Evolutionary conservation across 2,113 vertebrate genomes (phyloP), one percentile per base, ranked within the genome.

Genomic region (Tachysurus fulvidraco): DNA sequence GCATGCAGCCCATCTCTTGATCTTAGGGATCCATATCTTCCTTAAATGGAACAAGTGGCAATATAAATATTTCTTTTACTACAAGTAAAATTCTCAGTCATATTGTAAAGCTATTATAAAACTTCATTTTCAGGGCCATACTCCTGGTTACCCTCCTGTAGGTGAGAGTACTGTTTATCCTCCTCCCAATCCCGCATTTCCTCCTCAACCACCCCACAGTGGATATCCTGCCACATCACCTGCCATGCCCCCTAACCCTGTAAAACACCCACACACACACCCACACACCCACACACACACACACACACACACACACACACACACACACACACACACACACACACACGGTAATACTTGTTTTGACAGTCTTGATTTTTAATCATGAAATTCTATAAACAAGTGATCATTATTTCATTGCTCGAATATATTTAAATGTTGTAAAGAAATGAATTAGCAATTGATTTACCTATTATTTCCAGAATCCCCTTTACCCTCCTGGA

Each of bases 401-500:
- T 65, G 64, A 65, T n/a, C 30, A 16, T 36, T 41, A 36, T 41
- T 71, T 71, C 16, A 7, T 41, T 71, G 16, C 6, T 69, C 13
- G 36, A 3, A 46, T 46, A 5, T 46, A 41, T 74, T 23, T 46
- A 46, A 71, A 21, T 73, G 10, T 13, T 50, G 23, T 25, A 25
- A 74, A 46, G 9, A 46, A 25, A 73, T 74, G 21, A 50, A 54
- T 59, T 41, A 4, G 10, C 36, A 59, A 81, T 60, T 7, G 8
- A 41, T 62, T 81, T 62, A 44, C 62, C 0, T 46, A 46, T 30
- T 64, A 1, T 46, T 46, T 10, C 12, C 81, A 82, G 81, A 82
- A 86, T 52, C 84, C 87, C 30, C 57, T 54, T 55, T 89, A 93
- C 60, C 91, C 92, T 30, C 89, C 90, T 71, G 77, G 82, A 44